A percentile compares a stretch with the other conserved stretches of the same genome.
These are phyloP conservation scores for Acrocephalus scirpaceus DNA, from an alignment of 2,797 vertebrate genomes.

Conservation along the genomic window DNA sequence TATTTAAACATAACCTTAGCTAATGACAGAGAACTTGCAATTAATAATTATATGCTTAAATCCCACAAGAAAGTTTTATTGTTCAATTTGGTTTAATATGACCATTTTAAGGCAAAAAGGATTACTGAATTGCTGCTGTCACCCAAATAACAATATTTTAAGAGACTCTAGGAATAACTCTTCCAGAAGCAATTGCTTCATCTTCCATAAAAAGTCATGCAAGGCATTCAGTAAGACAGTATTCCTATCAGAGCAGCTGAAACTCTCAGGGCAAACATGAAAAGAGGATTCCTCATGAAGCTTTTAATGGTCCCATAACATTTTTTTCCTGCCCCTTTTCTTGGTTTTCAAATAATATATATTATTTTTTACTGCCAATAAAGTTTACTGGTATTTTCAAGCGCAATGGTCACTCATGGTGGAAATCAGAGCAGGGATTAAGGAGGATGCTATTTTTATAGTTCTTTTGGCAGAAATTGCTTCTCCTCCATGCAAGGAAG, in stretches of 20 bases:
- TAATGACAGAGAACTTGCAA: not conserved
- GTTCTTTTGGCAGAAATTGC: conserved; percentile 10
- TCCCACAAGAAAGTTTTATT: not conserved
- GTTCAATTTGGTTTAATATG: not conserved
- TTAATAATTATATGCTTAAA: not conserved
- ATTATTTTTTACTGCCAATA: not conserved
- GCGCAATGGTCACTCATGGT: not conserved
- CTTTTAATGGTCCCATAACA: not conserved
- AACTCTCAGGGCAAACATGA: conserved; percentile 34
- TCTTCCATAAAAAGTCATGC: conserved; percentile 38
- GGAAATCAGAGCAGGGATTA: conserved; percentile 33
- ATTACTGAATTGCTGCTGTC: not conserved
- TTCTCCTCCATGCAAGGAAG: not conserved
- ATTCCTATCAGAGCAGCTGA: not conserved
- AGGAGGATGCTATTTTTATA: conserved; percentile 14
- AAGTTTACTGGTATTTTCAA: conserved; percentile 30
- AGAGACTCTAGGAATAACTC: conserved; percentile 17
- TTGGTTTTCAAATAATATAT: conserved; percentile 18
- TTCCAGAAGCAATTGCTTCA: conserved; percentile 42
- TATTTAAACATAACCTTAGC: not conserved
- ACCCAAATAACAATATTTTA: conserved; percentile 33
- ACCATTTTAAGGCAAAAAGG: conserved; percentile 16
- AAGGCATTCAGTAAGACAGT: not conserved
- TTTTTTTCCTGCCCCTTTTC: conserved; percentile 23
- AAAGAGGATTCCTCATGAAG: not conserved